Percentiles rank a stretch among this genome's conserved stretches.
Evolutionary conservation across 2,888 invertebrate species (phyloP).

Genomic region (Platynereis dumerilii): DNA sequence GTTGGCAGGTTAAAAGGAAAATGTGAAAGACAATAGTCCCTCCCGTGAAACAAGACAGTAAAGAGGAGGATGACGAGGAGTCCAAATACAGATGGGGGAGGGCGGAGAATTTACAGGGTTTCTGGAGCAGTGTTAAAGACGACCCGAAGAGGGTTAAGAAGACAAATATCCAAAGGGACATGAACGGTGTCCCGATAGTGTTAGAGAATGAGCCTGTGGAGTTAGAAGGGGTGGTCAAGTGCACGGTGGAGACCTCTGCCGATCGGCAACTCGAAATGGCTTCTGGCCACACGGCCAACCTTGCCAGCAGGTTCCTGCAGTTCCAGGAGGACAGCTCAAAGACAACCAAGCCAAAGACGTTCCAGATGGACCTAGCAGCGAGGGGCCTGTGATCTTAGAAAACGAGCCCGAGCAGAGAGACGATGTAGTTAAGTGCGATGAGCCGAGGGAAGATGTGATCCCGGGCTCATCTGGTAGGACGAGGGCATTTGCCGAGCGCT

Average conservation of each 20-base stretch:
- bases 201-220: slow-evolving; percentile 20
- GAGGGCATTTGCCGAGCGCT: slow-evolving; percentile 11
- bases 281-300: slow-evolving; percentile 12
- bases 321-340: slow-evolving; percentile 16
- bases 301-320: slow-evolving; percentile 23
- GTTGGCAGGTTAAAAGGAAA: too few relatives aligned
- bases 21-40: too few relatives aligned
- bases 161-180: too few relatives aligned
- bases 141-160: slow-evolving; percentile 7
- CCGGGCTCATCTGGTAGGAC: slow-evolving; percentile 18
- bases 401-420: slow-evolving; percentile 24
- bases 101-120: slow-evolving; percentile 17
- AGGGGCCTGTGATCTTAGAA: slow-evolving; percentile 20
- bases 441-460: slow-evolving; percentile 17
- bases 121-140: slow-evolving; percentile 19
- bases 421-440: slow-evolving; percentile 19
- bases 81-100: background rate
- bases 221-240: slow-evolving; percentile 18
- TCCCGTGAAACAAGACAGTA: too few relatives aligned
- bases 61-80: too few relatives aligned
- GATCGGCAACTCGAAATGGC: slow-evolving; percentile 14
- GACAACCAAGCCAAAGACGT: slow-evolving; percentile 7
- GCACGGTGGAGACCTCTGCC: slow-evolving; percentile 4
- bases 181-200: slow-evolving; percentile 15
- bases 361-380: slow-evolving; percentile 23